Conservation (phyloP, 2,888 invertebrate genomes). For the Tricholauxania praeusta region DNA sequence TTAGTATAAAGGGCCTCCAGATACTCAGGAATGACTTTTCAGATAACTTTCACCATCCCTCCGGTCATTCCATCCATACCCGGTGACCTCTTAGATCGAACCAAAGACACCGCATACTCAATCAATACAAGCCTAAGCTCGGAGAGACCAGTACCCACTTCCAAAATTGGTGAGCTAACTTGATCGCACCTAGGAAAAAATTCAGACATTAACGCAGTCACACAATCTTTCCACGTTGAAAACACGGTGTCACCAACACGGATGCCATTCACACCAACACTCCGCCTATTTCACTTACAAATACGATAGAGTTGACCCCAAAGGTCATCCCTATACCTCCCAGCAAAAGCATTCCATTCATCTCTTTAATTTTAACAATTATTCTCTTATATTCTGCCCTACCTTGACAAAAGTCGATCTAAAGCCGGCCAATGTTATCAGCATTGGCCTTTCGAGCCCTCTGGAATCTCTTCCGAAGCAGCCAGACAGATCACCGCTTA, state of each 20-base stretch:
- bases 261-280: neutral
- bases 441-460: neutral
- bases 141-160: no score
- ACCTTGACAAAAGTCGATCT: neutral
- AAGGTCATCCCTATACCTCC: no score
- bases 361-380: neutral
- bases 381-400: neutral
- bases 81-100: no score
- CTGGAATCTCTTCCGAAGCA: no score
- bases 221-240: neutral
- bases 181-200: no score
- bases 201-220: no score
- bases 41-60: slow-evolving; percentile 34
- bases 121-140: no score
- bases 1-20: slow-evolving; percentile 15
- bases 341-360: slow-evolving; percentile 15
- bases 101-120: no score
- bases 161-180: no score
- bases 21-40: slow-evolving; percentile 35
- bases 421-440: neutral
- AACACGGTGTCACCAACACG: neutral
- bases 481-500: no score
- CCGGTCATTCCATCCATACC: slow-evolving; percentile 36
- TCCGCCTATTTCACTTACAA: neutral
- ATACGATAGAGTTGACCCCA: no score